Evolutionary conservation across 1,140 invertebrate species (phyloP), one percentile per base, ranked within the genome.

Genomic region (Proales similis): DNA sequence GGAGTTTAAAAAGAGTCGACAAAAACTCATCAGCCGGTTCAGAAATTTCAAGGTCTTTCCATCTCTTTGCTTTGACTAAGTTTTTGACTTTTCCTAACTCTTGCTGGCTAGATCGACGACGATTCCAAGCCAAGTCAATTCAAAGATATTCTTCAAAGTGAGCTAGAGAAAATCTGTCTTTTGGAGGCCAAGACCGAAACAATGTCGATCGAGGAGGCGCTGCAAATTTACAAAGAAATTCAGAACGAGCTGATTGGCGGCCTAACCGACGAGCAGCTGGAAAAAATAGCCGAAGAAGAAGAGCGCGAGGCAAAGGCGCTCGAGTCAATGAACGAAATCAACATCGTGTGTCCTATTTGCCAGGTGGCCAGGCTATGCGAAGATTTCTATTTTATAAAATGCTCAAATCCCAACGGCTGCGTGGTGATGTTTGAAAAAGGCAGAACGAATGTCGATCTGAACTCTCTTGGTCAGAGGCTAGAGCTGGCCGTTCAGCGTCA

Each of bases 141-240:
- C 9, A 57, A 57, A 57, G 51, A 57, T 42, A 42, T 42, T 5
- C 19, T 57, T 17, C 36, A 57, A 24, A 42, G 45, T 42, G 51
- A 57, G 20, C 45, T 57, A 19, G 51, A 57, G 45, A 57, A 57
- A 39, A 57, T 57, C 45, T 57, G 51, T 57, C 32, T 57, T n/a
- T 24, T 57, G 3, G 51, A 57, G 27, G 51, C 51, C 19, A 12
- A 43, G 32, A 57, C 26, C 24, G 38, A 57, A 26, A 14, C 36
- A 6, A 57, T 57, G 17, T 24, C 51, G 30, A 24, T 57, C 9
- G 51, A 57, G 11, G 51, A 57, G 30, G 51, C 51, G 17, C 33
- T 57, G 9, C 24, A 43, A n/a, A 57, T 57, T 39, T 57, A 57
- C 24, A 57, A 57, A 26, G 36, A 57, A 57, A 57, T 57, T n/a